Percentiles rank a stretch among this genome's conserved stretches.
phyloP scores from a whole-genome alignment of 2,888 invertebrate species.

The Tinea pellionella region DNA sequence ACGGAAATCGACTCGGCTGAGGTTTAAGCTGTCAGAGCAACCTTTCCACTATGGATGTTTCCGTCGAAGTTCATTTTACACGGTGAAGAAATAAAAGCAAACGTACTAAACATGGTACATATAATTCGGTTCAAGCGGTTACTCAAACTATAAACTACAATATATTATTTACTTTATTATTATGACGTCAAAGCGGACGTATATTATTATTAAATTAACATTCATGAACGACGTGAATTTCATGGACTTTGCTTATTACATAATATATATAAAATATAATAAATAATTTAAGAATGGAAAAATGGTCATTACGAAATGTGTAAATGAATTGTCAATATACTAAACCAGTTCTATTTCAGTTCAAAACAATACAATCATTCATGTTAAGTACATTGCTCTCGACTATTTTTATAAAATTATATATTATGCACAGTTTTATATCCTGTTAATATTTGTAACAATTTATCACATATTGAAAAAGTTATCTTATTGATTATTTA shows the following conservation, averaged over 20 bases:
- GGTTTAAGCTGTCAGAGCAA: constrained; percentile 25
- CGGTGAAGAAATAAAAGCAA: too few species aligned
- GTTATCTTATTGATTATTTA: too few species aligned
- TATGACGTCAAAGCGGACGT: neutral
- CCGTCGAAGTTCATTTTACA: too few species aligned
- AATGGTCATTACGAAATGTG: neutral
- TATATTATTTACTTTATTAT: neutral
- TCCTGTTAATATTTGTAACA: too few species aligned
- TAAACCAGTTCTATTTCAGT: neutral
- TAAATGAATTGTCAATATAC: neutral
- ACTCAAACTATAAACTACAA: too few species aligned
- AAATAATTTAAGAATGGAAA: neutral
- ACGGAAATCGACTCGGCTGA: constrained; percentile 51
- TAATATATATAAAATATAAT: neutral
- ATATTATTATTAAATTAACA: neutral
- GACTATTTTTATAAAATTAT: too few species aligned
- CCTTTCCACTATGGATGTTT: too few species aligned
- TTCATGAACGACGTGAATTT: neutral
- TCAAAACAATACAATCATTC: neutral
- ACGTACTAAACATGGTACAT: too few species aligned
- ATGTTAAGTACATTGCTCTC: neutral
- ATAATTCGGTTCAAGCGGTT: too few species aligned
- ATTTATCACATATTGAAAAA: too few species aligned
- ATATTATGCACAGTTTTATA: too few species aligned
- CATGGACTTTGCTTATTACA: neutral